Percentiles rank a stretch among this genome's conserved stretches.
Evolutionary conservation across 2,888 invertebrate genomes (phyloP).

Genomic region (Trissonchulus sp.): DNA sequence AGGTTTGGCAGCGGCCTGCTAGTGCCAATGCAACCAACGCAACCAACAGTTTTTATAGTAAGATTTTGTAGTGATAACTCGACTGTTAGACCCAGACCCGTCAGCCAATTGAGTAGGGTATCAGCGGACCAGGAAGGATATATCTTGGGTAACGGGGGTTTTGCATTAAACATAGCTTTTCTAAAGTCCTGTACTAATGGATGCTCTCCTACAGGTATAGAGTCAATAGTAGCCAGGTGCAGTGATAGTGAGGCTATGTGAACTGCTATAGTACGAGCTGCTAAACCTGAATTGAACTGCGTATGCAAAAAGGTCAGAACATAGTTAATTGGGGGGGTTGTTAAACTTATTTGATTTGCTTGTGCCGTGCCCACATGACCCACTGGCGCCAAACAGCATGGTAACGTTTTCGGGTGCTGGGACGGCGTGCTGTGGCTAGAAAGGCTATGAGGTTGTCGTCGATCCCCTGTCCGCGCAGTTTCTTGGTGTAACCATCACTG

Average conservation of each 20-base stretch:
- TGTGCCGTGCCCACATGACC: background rate
- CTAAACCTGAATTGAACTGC: background rate
- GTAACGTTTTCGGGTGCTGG: too few relatives aligned
- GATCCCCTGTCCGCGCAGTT: too few relatives aligned
- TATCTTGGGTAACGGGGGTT: background rate
- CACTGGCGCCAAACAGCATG: background rate
- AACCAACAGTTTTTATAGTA: too few relatives aligned
- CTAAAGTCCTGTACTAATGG: background rate
- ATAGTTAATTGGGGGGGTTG: background rate
- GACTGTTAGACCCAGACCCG: too few relatives aligned
- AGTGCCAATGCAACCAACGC: too few relatives aligned
- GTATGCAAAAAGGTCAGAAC: background rate
- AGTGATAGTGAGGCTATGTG: background rate
- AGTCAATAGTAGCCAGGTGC: background rate
- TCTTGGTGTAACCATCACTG: background rate
- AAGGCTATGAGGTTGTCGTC: too few relatives aligned
- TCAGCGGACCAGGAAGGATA: conserved; percentile 1
- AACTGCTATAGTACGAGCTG: background rate
- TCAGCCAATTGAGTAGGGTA: too few relatives aligned
- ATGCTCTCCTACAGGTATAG: background rate
- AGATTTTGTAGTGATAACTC: too few relatives aligned
- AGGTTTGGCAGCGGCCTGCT: too few relatives aligned
- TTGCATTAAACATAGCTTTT: background rate
- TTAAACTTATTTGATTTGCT: background rate
- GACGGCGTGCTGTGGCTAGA: too few relatives aligned